Evolutionary conservation across 2,888 invertebrate genomes (phyloP).

Genomic region (Agrotis exclamationis): DNA sequence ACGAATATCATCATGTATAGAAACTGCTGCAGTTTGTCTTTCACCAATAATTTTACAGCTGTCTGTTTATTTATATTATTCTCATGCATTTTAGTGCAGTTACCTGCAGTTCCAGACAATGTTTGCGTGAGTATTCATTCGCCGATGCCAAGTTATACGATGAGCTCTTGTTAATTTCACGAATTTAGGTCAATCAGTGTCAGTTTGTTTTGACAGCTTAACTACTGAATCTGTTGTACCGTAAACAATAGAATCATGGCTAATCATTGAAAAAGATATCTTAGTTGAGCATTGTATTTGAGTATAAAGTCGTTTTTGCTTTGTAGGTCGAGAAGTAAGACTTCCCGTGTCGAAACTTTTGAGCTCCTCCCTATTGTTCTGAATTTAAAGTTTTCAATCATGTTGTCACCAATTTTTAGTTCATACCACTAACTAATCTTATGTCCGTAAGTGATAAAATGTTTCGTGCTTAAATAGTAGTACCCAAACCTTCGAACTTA

Average conservation of each 20-base stretch:
- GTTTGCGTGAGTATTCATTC: neutral
- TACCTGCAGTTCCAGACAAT: conserved; percentile 20
- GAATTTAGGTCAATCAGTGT: neutral
- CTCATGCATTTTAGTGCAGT: neutral
- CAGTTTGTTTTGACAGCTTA: neutral
- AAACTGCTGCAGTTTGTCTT: conserved; percentile 8
- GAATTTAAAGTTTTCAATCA: too few species aligned
- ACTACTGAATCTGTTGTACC: neutral
- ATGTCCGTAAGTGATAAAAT: too few species aligned
- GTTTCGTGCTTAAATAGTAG: too few species aligned
- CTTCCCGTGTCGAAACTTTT: neutral
- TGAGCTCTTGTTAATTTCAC: neutral
- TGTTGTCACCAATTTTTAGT: too few species aligned
- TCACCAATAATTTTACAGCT: conserved; percentile 18
- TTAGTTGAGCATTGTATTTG: neutral
- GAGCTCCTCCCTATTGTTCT: too few species aligned
- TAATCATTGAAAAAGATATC: neutral
- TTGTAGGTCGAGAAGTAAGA: neutral
- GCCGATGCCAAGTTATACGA: neutral
- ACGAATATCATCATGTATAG: conserved; percentile 8
- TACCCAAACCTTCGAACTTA: conserved; percentile 15
- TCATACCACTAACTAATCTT: too few species aligned
- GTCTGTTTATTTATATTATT: conserved; percentile 26
- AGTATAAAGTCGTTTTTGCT: neutral
- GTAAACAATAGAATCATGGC: neutral